A percentile compares a stretch with the other conserved stretches of the same genome.
Conservation (phyloP, 2,888 invertebrate genomes). For the Hirtodrosophila trivittata region DNA sequence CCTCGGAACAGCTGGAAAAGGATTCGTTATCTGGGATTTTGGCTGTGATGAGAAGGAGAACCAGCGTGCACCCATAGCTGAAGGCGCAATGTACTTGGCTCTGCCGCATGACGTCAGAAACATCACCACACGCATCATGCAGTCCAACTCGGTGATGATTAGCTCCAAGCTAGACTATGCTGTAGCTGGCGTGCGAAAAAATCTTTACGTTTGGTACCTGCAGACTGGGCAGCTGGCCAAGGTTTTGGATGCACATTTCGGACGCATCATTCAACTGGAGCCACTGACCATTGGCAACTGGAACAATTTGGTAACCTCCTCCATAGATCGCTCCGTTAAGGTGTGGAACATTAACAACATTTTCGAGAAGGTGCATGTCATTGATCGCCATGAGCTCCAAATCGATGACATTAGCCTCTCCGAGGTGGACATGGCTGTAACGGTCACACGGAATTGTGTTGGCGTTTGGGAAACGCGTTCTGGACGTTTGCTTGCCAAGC, state of each 20-base stretch:
- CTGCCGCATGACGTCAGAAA: conserved; percentile 95
- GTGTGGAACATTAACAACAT: conserved; percentile 99
- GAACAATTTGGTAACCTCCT: conserved; percentile 98
- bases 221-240: conserved; percentile 92
- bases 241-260: conserved; percentile 97
- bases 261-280: conserved; percentile 95
- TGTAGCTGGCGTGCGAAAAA: conserved; percentile 97
- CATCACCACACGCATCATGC: conserved; percentile 95
- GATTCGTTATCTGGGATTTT: conserved; percentile 93
- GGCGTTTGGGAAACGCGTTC: conserved; percentile 96
- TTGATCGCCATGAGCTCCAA: conserved; percentile 96
- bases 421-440: conserved; percentile 92
- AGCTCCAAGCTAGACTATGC: conserved; percentile 95
- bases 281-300: conserved; percentile 94
- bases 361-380: conserved; percentile 97
- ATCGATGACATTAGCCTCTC: conserved; percentile 95
- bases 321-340: conserved; percentile 98
- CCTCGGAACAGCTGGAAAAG: conserved; percentile 92
- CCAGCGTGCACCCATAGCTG: conserved; percentile 81
- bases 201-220: conserved; percentile 96
- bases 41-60: conserved; percentile 84
- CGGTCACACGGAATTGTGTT: conserved; percentile 96
- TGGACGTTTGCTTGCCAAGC: conserved; percentile 92
- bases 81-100: conserved; percentile 87
- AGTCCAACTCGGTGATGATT: conserved; percentile 95